These are phyloP conservation scores for Macroglossus sobrinus DNA, from an alignment of 2,113 vertebrate species.

Conservation along the genomic window DNA sequence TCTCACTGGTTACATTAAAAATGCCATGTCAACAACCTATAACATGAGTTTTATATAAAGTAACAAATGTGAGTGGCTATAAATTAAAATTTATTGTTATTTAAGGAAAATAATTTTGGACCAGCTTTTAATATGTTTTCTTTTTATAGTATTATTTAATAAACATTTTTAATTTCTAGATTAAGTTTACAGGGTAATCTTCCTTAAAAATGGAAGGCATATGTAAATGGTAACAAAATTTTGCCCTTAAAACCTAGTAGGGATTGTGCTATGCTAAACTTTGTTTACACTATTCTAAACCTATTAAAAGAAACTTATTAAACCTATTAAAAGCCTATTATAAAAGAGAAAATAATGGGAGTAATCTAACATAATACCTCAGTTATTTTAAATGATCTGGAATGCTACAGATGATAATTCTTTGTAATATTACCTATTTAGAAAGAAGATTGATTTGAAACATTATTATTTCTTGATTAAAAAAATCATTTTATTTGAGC, in stretches of 20 bases:
- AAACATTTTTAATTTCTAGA: neutral
- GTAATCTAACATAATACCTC: neutral
- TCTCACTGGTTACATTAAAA: neutral
- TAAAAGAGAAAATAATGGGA: conserved; percentile 20
- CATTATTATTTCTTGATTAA: neutral
- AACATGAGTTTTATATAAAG: neutral
- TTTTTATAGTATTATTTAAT: neutral
- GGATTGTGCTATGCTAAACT: neutral
- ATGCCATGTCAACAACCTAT: neutral
- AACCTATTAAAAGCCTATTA: neutral
- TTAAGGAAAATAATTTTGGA: conserved; percentile 30
- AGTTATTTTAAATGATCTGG: neutral
- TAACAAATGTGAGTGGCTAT: neutral
- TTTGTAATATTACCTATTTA: conserved; percentile 44
- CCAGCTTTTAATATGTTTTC: neutral
- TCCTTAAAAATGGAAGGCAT: neutral
- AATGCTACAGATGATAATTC: neutral
- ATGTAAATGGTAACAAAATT: neutral
- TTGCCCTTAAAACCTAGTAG: neutral
- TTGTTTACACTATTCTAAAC: neutral
- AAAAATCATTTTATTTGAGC: neutral
- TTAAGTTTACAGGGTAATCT: neutral
- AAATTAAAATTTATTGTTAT: conserved; percentile 16
- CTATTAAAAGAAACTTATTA: conserved; percentile 22
- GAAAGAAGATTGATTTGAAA: conserved; percentile 50